Percentiles rank a stretch among this genome's conserved stretches.
These are phyloP conservation scores for Asteroscopus sphinx DNA, from an alignment of 2,888 invertebrate genomes.

Conservation along the genomic window DNA sequence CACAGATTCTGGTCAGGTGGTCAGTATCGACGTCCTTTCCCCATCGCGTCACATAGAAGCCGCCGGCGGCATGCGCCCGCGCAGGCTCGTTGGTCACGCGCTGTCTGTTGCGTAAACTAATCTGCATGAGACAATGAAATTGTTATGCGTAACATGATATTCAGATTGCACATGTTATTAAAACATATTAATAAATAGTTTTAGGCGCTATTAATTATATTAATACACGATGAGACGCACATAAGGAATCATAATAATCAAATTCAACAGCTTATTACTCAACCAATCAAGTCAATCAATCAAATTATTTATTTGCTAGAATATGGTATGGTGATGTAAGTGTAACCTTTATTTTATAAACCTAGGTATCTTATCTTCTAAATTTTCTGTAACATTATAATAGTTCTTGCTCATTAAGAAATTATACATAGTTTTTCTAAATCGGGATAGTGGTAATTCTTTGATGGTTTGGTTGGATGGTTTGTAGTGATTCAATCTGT, in stretches of 20 bases:
- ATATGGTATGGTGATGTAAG: too few relatives aligned
- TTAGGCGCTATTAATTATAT: constrained; percentile 4
- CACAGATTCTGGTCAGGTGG: constrained; percentile 48
- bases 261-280: too few relatives aligned
- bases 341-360: too few relatives aligned
- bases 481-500: too few relatives aligned
- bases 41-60: constrained; percentile 32
- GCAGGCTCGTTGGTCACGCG: constrained; percentile 51
- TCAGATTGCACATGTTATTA: constrained; percentile 42
- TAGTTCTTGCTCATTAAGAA: too few relatives aligned
- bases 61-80: constrained; percentile 24
- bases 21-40: constrained; percentile 53
- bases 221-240: neutral
- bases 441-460: too few relatives aligned
- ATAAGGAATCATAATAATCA: neutral
- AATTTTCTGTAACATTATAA: too few relatives aligned
- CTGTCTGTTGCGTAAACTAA: constrained; percentile 64
- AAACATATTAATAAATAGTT: constrained; percentile 25
- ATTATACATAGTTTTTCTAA: too few relatives aligned
- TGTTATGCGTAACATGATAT: constrained; percentile 47
- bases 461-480: too few relatives aligned
- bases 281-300: too few relatives aligned
- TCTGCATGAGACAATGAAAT: constrained; percentile 67
- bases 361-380: too few relatives aligned
- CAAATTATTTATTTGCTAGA: too few relatives aligned